Conservation (phyloP, 2,888 invertebrate species). For the Troglohyphantes excavatus region DNA sequence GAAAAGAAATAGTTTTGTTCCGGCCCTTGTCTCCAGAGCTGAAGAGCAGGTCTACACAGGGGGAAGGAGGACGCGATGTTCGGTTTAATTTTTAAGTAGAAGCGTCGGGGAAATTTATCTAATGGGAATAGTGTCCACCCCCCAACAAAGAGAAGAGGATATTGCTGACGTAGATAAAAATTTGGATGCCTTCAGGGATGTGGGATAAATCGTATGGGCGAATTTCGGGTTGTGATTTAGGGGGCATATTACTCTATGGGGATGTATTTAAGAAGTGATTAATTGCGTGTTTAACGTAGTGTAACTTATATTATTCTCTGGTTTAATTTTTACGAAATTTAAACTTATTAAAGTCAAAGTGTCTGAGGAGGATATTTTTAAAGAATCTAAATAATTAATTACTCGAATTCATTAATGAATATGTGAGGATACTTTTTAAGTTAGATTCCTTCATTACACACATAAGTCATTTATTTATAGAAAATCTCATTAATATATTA, state of each 20-base stretch:
- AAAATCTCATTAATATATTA: too few species aligned
- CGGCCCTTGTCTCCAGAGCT: background rate
- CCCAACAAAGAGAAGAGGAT: background rate
- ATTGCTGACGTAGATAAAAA: background rate
- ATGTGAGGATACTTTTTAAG: too few species aligned
- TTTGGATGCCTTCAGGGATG: constrained; percentile 1
- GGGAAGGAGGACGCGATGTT: constrained; percentile 10
- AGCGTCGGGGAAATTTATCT: constrained; percentile 19
- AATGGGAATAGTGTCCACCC: background rate
- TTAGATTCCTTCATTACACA: too few species aligned
- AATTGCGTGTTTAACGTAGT: background rate
- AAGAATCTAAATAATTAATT: too few species aligned
- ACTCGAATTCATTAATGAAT: too few species aligned
- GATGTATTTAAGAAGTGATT: constrained; percentile 4
- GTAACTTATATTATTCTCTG: background rate
- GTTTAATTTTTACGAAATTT: background rate
- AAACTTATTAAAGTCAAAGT: background rate
- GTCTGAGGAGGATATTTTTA: too few species aligned
- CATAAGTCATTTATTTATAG: too few species aligned
- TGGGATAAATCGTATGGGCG: background rate
- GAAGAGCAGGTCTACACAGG: background rate
- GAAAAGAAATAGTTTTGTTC: constrained; percentile 23
- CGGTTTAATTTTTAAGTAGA: constrained; percentile 55
- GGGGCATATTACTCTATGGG: background rate
- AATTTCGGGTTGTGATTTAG: background rate